A percentile compares a stretch with the other conserved stretches of the same genome.
Conservation (phyloP, 2,113 vertebrate genomes). For the Pedetes capensis region DNA sequence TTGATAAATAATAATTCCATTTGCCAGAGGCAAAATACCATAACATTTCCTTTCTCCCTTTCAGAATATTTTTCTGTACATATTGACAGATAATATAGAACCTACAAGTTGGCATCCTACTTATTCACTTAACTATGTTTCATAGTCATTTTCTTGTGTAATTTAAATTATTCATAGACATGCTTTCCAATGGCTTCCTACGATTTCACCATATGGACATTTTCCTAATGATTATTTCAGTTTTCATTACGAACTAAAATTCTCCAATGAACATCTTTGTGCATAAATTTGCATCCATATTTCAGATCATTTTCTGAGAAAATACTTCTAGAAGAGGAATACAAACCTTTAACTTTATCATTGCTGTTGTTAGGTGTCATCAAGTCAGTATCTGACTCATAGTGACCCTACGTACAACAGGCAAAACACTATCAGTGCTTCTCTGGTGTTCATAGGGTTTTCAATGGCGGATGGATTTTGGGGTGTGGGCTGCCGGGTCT, state of each 20-base stretch:
- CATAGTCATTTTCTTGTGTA: conserved; percentile 5
- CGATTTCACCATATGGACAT: conserved; percentile 39
- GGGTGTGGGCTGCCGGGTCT: too few relatives aligned
- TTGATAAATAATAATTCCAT: conserved; percentile 1
- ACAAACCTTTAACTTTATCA: not conserved
- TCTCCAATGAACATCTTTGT: conserved; percentile 31
- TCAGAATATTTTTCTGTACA: not conserved
- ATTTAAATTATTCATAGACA: conserved; percentile 48
- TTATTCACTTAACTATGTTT: conserved; percentile 10
- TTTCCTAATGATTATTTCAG: conserved; percentile 2
- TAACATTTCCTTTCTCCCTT: conserved; percentile 14
- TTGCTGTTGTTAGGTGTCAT: too few relatives aligned
- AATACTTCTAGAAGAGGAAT: not conserved
- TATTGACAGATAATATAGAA: not conserved
- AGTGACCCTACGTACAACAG: too few relatives aligned
- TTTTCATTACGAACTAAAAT: conserved; percentile 57
- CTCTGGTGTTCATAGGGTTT: too few relatives aligned
- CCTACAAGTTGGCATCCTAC: not conserved
- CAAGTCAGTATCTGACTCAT: too few relatives aligned
- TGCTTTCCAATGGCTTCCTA: conserved; percentile 6
- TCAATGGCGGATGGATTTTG: too few relatives aligned
- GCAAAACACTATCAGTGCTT: too few relatives aligned
- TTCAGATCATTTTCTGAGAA: conserved; percentile 5
- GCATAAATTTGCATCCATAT: conserved; percentile 36
- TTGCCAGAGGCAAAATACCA: not conserved